phyloP scores from a whole-genome alignment of 2,888 invertebrate genomes.

The Archips crataeganus region DNA sequence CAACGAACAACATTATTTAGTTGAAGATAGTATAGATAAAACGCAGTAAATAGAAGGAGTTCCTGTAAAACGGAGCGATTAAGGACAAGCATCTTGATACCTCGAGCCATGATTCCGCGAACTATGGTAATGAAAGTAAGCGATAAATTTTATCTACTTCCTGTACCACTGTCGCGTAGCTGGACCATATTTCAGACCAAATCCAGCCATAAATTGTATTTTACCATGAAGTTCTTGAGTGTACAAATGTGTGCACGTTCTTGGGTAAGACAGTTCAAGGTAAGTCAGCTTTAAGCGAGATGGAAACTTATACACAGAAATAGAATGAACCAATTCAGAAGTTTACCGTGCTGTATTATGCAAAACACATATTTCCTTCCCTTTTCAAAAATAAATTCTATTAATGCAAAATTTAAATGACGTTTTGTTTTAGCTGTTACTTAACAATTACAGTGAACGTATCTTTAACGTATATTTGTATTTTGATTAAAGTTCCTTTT shows the following conservation, averaged over 20 bases:
- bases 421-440: neutral
- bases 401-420: too few relatives aligned
- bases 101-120: slow-evolving; percentile 13
- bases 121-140: slow-evolving; percentile 27
- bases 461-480: neutral
- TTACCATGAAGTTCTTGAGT: neutral
- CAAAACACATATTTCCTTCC: neutral
- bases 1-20: neutral
- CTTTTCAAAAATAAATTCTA: too few relatives aligned
- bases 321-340: neutral
- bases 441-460: too few relatives aligned
- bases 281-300: neutral
- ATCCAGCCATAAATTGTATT: slow-evolving; percentile 19
- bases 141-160: slow-evolving; percentile 26
- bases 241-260: neutral
- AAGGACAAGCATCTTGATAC: slow-evolving; percentile 4
- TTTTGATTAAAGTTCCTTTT: neutral
- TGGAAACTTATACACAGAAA: neutral
- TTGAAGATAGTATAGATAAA: neutral
- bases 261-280: neutral
- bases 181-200: slow-evolving; percentile 27
- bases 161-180: slow-evolving; percentile 20
- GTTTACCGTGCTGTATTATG: neutral
- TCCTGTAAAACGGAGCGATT: slow-evolving; percentile 16
- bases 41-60: neutral